These are phyloP conservation scores for Champsocephalus gunnari DNA, from an alignment of 2,797 vertebrate species.

Conservation along the genomic window DNA sequence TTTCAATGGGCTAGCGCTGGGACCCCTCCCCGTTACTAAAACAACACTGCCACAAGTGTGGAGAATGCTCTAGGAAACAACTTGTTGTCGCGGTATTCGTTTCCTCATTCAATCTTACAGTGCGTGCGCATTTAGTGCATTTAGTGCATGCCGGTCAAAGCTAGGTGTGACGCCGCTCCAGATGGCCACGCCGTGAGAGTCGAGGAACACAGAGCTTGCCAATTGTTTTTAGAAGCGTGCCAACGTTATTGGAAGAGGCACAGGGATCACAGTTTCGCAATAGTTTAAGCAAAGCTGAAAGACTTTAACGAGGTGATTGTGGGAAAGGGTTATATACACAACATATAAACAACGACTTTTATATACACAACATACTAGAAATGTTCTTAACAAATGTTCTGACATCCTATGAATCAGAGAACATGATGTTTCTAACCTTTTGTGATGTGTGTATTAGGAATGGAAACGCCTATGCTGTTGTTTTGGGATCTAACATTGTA, in stretches of 20 bases:
- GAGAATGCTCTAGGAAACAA: slow-evolving; percentile 34
- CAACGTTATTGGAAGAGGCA: slow-evolving; percentile 43
- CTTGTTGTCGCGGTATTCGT: slow-evolving; percentile 11
- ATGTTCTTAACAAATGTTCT: background rate
- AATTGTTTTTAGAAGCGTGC: slow-evolving; percentile 38
- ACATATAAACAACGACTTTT: background rate
- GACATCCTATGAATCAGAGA: background rate
- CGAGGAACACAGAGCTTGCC: slow-evolving; percentile 28
- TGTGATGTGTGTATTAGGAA: background rate
- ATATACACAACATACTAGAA: background rate
- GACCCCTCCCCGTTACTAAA: slow-evolving; percentile 44
- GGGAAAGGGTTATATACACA: background rate
- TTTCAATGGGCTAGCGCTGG: slow-evolving; percentile 45
- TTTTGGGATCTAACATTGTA: background rate
- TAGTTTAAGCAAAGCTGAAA: slow-evolving; percentile 5
- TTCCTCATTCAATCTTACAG: background rate
- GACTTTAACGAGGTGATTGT: background rate
- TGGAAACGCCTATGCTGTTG: background rate
- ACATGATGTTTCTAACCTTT: background rate
- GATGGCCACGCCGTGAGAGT: slow-evolving; percentile 55
- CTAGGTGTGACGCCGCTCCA: slow-evolving; percentile 38
- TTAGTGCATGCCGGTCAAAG: slow-evolving; percentile 32
- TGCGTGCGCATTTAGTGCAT: slow-evolving; percentile 1
- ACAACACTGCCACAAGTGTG: slow-evolving; percentile 48
- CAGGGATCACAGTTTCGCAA: slow-evolving; percentile 2